Evolutionary conservation across 2,888 invertebrate species (phyloP), one percentile per base, ranked within the genome.

Genomic region (Synanthedon myopaeformis): DNA sequence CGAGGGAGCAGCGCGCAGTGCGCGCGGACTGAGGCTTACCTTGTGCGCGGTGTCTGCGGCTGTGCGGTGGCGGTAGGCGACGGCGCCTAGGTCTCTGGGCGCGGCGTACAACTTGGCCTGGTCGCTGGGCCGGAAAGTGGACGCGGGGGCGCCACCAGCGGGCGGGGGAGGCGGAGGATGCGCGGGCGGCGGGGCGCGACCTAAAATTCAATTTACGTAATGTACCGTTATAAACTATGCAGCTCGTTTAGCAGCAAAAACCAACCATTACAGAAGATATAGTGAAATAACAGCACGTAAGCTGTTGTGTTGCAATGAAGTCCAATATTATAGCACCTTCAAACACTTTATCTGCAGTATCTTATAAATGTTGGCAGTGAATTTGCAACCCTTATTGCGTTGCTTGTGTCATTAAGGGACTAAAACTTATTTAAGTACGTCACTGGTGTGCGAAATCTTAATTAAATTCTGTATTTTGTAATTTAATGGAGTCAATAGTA

Each of bases 61-160:
- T 10, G 35, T 35, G 53, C 55, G 63, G 55, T 10, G 64, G 41
- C 83, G 65, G 69, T 81, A 82, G 52, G 78, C 79, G 51, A 82
- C 78, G 54, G 35, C 14, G 35, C 13, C 51, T 4, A 17, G n/a
- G 75, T 95, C 95, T 68, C 94, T 92, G 13, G 97, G 97, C 54
- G 95, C 94, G 41, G 96, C 96, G 81, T 96, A 96, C 57, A 97
- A 89, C 74, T 85, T 85, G 67, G 86, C 86, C 60, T 74, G 62
- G 57, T 93, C 92, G 56, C 93, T 91, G 8, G 97, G 97, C 65
- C 96, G 93, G 88, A 97, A 97, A 69, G 96, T 95, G 53, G 96
- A 96, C 79, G 93, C 92, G 52, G 94, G 91, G 53, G 89, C 89
- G 53, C 64, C 79, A 42, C 35, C 35, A 3, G 35, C 45, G 45